Base-by-base conservation (phyloP, 2,888 invertebrate species). In the Magallana nippona region DNA sequence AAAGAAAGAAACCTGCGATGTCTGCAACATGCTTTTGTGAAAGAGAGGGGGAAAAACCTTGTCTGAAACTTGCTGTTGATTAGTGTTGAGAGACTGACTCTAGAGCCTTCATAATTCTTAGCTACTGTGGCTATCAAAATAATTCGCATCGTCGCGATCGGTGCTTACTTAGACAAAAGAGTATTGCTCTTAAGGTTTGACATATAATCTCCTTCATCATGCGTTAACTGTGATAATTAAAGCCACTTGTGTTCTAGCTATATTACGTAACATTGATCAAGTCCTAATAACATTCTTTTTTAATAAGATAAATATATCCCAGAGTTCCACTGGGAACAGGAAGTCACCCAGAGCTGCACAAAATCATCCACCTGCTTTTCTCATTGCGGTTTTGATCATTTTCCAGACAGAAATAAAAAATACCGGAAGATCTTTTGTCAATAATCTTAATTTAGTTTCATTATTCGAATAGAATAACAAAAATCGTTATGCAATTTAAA, bases 401-500 rank as follows among this genome's bases (percentile, higher is more conserved):
- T 71, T 71, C 13, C 71, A 71, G 32, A 32, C 44, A 15, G 13
- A 71, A 27, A n/a, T 32, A 13, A 71, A 22, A 71, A 2, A 27
- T 10, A 15, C 3, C 32, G 2, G 8, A 32, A 13, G 2, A 13
- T 71, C 27, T 13, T 22, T 71, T 27, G 13, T 71, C 44, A 44
- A 71, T 71, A 22, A 32, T 32, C 17, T 71, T 60, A 60, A 71
- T 27, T 71, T 15, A 32, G 22, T 32, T 71, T 15, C 32, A 22
- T 27, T 32, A 32, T 71, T 71, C 22, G 10, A 71, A 15, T 5
- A 13, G 27, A 15, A 71, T 27, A 22, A 10, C 10, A 63, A 71
- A 71, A 71, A 71, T 71, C 71, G 71, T 27, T 27, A 71, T 13
- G 71, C 71, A 27, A 71, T 71, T 22, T 27, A 71, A n/a, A 71